Percentiles rank a stretch among this genome's conserved stretches.
Conservation (phyloP, 1,140 invertebrate species). For the Battus philenor region DNA sequence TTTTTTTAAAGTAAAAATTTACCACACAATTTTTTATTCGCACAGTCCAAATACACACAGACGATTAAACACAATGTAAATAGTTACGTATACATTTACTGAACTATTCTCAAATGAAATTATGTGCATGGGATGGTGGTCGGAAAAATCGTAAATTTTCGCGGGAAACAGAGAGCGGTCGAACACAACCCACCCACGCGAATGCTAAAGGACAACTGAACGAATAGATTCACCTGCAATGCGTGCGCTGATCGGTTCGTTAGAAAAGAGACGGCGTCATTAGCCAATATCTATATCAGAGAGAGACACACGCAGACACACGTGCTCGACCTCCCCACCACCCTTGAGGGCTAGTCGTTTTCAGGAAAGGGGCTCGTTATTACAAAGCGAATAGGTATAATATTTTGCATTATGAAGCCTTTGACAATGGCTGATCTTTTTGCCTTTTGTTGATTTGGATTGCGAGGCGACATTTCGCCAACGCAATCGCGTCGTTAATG, state of each 20-base stretch:
- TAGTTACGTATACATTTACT: slow-evolving; percentile 1
- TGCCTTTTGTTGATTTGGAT: slow-evolving; percentile 36
- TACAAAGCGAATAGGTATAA: slow-evolving; percentile 54
- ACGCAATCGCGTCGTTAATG: slow-evolving; percentile 27
- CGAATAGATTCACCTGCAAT: slow-evolving; percentile 61
- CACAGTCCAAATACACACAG: slow-evolving; percentile 4
- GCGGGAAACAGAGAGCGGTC: slow-evolving; percentile 44
- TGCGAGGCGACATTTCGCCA: slow-evolving; percentile 24
- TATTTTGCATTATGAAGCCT: slow-evolving; percentile 52
- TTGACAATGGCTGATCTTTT: slow-evolving; percentile 39
- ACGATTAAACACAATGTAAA: not conserved
- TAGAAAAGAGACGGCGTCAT: slow-evolving; percentile 30
- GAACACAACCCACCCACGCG: slow-evolving; percentile 43
- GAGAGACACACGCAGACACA: slow-evolving; percentile 37
- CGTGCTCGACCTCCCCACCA: slow-evolving; percentile 45
- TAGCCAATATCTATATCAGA: slow-evolving; percentile 9
- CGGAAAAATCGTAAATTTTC: slow-evolving; percentile 53
- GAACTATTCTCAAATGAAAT: not conserved
- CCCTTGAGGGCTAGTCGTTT: slow-evolving; percentile 45
- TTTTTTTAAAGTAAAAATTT: not conserved
- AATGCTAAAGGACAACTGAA: slow-evolving; percentile 48
- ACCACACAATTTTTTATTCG: not conserved
- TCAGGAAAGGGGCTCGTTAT: slow-evolving; percentile 61
- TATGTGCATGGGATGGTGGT: not conserved
- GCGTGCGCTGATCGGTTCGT: slow-evolving; percentile 61